Conservation (phyloP, 2,113 vertebrate genomes). For the Pseudorasbora parva region DNA sequence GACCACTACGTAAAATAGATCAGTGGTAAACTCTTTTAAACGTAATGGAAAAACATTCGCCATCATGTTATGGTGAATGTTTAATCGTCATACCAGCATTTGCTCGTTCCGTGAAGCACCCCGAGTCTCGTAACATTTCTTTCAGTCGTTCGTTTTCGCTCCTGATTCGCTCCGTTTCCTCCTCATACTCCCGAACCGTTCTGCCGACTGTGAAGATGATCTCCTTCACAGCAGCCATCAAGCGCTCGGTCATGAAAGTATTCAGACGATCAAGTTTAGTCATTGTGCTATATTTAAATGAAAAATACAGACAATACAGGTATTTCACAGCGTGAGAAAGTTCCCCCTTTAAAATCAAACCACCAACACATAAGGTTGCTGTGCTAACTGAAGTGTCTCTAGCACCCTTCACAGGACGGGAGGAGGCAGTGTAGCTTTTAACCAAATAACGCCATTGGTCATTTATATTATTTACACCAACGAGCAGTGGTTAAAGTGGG, state of each 20-base stretch:
- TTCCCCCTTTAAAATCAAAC: constrained; percentile 13
- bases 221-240: constrained; percentile 74
- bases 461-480: neutral
- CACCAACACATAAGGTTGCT: neutral
- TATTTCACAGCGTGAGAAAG: neutral
- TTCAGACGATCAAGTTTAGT: constrained; percentile 72
- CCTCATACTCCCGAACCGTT: constrained; percentile 76
- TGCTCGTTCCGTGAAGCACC: constrained; percentile 56
- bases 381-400: neutral
- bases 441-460: neutral
- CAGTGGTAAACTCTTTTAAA: neutral
- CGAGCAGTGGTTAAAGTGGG: no score
- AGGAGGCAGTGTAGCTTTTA: neutral
- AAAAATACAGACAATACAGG: neutral
- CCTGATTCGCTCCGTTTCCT: constrained; percentile 71
- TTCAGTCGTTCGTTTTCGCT: constrained; percentile 75
- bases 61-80: neutral
- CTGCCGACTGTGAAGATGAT: constrained; percentile 76
- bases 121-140: constrained; percentile 74
- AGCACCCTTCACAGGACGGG: neutral
- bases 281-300: constrained; percentile 59
- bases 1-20: no score
- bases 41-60: neutral
- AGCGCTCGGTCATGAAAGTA: constrained; percentile 74
- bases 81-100: constrained; percentile 33